Base-by-base conservation (phyloP, 1,140 invertebrate species). In the Microvelia longipes region DNA sequence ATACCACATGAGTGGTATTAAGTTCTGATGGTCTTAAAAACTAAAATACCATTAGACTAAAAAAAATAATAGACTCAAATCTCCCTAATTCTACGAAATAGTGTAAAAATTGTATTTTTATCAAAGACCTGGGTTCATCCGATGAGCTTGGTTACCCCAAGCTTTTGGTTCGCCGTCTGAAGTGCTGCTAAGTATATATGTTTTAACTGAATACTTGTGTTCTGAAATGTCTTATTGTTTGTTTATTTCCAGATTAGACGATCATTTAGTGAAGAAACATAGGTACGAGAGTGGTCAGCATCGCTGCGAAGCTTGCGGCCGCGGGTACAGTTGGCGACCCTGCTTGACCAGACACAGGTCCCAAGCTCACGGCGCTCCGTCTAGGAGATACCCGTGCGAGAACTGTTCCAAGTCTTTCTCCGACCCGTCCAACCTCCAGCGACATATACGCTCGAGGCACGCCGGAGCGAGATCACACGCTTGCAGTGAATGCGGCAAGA, bases 401-500 rank as follows among this genome's bases (percentile, higher is more conserved):
- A 94, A 96, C 78, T 98, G 95, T 78, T 86, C 90, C 73, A 95
- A 94, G 85, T 89, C 89, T 64, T 98, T 96, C 84, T 92, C 92
- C 73, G 94, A 98, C 85, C 91, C 94, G 74, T 93, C 91, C 80
- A 96, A 96, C 82, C 86, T 98, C 70, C 94, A 98, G 82, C 87
- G 94, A 72, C 96, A 98, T 84, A 97, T 98, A 78, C 70, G 71
- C 75, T 89, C 90, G 61, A 89, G 93, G 78, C 94, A 97, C 88
- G 89, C 91, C 25, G 94, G 94, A 19, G 93, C 93, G 2, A 85
- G 94, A 75, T 90, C 90, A 76, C 95, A 98, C 85, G 93, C 94
- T 69, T 98, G 96, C 80, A 87, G 90, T 66, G 94, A 98, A 82
- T 99, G 96, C 81, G 96, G 96, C 69, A 99, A 99, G 83, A 97